Evolutionary conservation across 2,113 vertebrate genomes (phyloP).

Genomic region (Otus sunia): DNA sequence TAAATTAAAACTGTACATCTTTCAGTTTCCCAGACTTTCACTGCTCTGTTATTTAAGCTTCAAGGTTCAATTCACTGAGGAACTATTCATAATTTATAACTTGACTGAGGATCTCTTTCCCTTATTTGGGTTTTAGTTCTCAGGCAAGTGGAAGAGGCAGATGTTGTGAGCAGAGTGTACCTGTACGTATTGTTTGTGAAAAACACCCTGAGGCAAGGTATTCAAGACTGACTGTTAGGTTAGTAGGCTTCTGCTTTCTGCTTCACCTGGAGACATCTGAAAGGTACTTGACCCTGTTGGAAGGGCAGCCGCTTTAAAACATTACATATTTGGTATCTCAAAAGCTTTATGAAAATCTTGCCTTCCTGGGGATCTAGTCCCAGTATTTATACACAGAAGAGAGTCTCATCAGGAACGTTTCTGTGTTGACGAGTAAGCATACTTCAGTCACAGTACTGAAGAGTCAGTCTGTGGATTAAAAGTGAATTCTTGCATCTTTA

Average conservation of each 20-base stretch:
- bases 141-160: not conserved
- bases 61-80: conserved; percentile 23
- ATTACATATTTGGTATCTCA: not conserved
- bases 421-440: not conserved
- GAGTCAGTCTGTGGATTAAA: not conserved
- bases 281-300: not conserved
- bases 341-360: not conserved
- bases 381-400: not conserved
- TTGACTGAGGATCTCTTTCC: not conserved
- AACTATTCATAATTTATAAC: conserved; percentile 38
- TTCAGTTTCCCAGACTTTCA: conserved; percentile 16
- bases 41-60: conserved; percentile 36
- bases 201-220: not conserved
- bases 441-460: not conserved
- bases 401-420: not conserved
- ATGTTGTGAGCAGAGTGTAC: not conserved
- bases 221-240: not conserved
- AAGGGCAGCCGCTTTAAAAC: not conserved
- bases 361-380: not conserved
- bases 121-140: conserved; percentile 10
- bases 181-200: not conserved
- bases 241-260: not conserved
- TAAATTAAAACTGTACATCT: conserved; percentile 26
- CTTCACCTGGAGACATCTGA: not conserved
- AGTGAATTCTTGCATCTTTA: not conserved